Base-by-base conservation (phyloP, 2,113 vertebrate genomes). In the Malaclemys terrapin region DNA sequence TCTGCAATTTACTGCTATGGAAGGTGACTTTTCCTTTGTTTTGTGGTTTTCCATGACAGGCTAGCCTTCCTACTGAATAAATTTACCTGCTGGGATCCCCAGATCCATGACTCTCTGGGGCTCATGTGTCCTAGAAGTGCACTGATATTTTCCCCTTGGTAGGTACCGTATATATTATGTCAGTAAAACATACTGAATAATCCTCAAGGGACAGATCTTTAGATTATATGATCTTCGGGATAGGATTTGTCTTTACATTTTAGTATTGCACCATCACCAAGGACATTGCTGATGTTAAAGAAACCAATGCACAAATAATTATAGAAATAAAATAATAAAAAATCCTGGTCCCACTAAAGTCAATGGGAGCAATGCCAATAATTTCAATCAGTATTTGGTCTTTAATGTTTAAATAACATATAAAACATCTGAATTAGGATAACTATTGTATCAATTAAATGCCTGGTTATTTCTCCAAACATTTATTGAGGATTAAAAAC, bases 401-500 rank as follows among this genome's bases (percentile, higher is more conserved):
- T 72, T 89, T 82, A 27, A 62, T 86, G 35, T 57, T 92, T 82
- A 84, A 94, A 84, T 22, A 27, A 47, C 45, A 50, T 84, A 89
- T 91, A n/a, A 76, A 96, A 62, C 22, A 76, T 31, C n/a, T 49
- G 27, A 90, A 86, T 42, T 88, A 22, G 59, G 45, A 0, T 91
- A 90, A 69, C 90, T 95, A 92, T 75, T 81, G 45, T 96, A 94
- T 96, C 96, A 92, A 80, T 96, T 93, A 96, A 95, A 91, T 90
- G 88, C 89, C 59, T 84, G 85, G 49, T 95, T 94, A 92, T 95
- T 96, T 57, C 87, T 93, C 85, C 80, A 92, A 95, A 94, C 1
- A 94, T 96, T 97, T 97, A 96, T 94, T 93, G 97, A 96, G 94
- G 94, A 97, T 96, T 97, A 96, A 97, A 96, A 96, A 95, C 81